Percentiles rank a stretch among this genome's conserved stretches.
Conservation (phyloP, 2,797 vertebrate species). For the Eremophila alpestris region DNA sequence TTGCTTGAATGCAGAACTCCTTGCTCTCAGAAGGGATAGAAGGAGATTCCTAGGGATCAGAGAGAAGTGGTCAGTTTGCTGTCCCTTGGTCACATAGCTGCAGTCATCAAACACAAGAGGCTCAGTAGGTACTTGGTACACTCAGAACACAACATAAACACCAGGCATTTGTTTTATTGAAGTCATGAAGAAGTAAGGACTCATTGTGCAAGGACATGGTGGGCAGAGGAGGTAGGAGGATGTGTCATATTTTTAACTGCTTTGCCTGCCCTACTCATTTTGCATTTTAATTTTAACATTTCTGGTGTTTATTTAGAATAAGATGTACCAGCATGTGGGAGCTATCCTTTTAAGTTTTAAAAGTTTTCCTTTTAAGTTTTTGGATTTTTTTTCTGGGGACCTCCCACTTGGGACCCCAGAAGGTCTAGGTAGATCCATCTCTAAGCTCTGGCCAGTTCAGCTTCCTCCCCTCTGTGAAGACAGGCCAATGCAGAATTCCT, state of each 20-base stretch:
- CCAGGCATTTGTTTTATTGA: neutral
- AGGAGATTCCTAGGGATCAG: neutral
- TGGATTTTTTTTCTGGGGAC: neutral
- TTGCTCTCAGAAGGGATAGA: neutral
- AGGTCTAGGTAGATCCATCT: neutral
- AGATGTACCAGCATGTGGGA: neutral
- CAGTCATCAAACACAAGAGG: neutral
- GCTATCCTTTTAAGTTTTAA: neutral
- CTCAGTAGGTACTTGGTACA: neutral
- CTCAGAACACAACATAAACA: neutral
- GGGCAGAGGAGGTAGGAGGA: neutral
- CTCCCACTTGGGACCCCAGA: fast-evolving
- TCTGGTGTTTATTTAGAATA: neutral
- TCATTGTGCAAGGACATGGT: neutral
- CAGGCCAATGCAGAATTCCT: neutral
- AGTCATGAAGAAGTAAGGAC: neutral
- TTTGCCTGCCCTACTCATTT: neutral
- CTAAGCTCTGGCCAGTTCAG: neutral
- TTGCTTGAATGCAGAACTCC: constrained; percentile 71
- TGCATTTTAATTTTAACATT: constrained; percentile 3
- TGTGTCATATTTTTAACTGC: neutral
- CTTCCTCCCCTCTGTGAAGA: neutral
- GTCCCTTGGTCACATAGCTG: neutral
- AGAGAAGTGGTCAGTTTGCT: neutral
- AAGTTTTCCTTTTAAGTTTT: neutral